phyloP scores from a whole-genome alignment of 2,888 invertebrate species.

The Cyclophora punctaria region DNA sequence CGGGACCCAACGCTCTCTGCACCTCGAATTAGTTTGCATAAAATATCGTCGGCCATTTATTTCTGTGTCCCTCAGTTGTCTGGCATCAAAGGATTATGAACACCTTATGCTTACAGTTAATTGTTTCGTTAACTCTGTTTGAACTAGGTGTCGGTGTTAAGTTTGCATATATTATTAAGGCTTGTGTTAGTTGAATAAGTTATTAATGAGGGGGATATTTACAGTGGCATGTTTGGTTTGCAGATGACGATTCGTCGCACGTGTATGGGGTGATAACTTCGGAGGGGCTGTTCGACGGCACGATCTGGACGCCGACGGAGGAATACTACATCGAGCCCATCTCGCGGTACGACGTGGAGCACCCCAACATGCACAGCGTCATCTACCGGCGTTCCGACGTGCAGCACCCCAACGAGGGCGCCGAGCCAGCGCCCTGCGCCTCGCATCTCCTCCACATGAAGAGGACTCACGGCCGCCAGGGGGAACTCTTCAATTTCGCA shows the following conservation, averaged over 20 bases:
- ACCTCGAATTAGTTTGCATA: slow-evolving; percentile 68
- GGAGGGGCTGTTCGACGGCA: slow-evolving; percentile 93
- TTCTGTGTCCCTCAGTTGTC: slow-evolving; percentile 39
- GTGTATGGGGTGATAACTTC: slow-evolving; percentile 91
- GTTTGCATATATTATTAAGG: neutral
- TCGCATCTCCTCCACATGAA: slow-evolving; percentile 77
- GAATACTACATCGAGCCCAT: slow-evolving; percentile 91
- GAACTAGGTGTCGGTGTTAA: neutral
- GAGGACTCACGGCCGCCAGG: slow-evolving; percentile 46
- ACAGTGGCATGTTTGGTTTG: slow-evolving; percentile 27
- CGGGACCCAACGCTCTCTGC: slow-evolving; percentile 60
- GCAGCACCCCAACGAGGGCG: slow-evolving; percentile 56
- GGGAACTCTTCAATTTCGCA: slow-evolving; percentile 58
- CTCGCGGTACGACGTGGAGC: slow-evolving; percentile 77
- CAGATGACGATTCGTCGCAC: slow-evolving; percentile 87
- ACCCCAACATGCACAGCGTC: slow-evolving; percentile 83
- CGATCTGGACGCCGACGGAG: slow-evolving; percentile 83
- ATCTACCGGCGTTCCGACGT: slow-evolving; percentile 90
- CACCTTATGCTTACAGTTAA: slow-evolving; percentile 20
- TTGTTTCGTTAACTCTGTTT: slow-evolving; percentile 4
- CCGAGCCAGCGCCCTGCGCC: slow-evolving; percentile 66
- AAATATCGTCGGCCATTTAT: slow-evolving; percentile 62
- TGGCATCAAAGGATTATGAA: slow-evolving; percentile 41
- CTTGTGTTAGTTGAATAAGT: neutral
- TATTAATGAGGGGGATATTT: slow-evolving; percentile 5